Conservation (phyloP, 2,888 invertebrate species). For the Drosophila longiperda region DNA sequence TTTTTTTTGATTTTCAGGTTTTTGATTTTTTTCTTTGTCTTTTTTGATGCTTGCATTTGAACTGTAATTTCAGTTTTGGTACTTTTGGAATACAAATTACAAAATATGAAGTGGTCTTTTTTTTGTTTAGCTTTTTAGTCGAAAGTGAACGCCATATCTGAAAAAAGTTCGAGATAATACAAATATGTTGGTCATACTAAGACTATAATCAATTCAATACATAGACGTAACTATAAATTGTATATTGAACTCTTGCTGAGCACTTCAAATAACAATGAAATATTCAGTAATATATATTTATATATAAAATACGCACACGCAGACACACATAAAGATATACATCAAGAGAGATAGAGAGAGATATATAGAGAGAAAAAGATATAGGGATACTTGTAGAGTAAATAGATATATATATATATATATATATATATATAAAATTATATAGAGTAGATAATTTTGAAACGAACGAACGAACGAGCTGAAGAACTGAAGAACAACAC, state of each 20-base stretch:
- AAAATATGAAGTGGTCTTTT: conserved; percentile 58
- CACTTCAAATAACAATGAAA: conserved; percentile 25
- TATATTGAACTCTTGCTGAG: conserved; percentile 9
- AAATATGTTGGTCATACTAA: conserved; percentile 38
- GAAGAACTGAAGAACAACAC: conserved; percentile 74
- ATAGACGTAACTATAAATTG: conserved; percentile 22
- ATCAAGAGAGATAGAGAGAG: background rate
- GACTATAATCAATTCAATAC: conserved; percentile 23
- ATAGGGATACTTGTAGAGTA: conserved; percentile 30
- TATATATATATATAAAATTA: conserved; percentile 26
- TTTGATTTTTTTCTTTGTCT: conserved; percentile 34
- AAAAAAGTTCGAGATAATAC: conserved; percentile 81
- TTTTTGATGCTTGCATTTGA: conserved; percentile 61
- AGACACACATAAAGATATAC: conserved; percentile 23
- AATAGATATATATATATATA: conserved; percentile 25
- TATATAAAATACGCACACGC: conserved; percentile 30
- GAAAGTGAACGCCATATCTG: conserved; percentile 85
- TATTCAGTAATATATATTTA: conserved; percentile 13
- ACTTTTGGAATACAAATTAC: conserved; percentile 67
- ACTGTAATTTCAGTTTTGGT: conserved; percentile 67
- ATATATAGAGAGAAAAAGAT: conserved; percentile 18
- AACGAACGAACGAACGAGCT: conserved; percentile 73
- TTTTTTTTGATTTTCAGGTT: conserved; percentile 17
- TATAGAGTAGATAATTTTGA: conserved; percentile 27
- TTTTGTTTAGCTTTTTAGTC: conserved; percentile 73